Base-by-base conservation (phyloP, 2,888 invertebrate genomes). In the Copidosoma aretas region DNA sequence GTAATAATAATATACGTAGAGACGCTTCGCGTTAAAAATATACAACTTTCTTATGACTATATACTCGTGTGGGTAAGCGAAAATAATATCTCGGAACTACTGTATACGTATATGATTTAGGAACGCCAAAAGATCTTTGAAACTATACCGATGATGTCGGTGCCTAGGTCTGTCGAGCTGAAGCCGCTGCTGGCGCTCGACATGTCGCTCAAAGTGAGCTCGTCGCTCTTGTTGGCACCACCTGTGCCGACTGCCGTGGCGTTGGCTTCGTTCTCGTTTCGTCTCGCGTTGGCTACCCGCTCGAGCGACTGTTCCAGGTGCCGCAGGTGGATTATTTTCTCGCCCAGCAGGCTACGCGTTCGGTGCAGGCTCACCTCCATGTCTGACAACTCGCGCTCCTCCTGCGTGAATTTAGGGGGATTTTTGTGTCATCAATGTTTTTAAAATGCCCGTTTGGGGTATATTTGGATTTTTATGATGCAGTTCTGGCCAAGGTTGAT, bases 331-430 rank as follows among this genome's bases (percentile, higher is more conserved):
- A 93, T 93, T 63, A 93, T 92, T 82, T 93, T 93, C 83, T 93
- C 93, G 17, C 93, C 93, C 22, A 93, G 85, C 46, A 93, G 84
- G 5, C 93, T 92, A 1, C 91, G 88, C 1, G 93, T 93, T 0
- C 93, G 89, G 85, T 93, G 93, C 56, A 93, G 82, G 67, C 92
- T 92, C 70, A 93, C 92, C 82, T 93, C 93, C 87, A 93, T 90
- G 78, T 93, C 93, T 0, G 93, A 93, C 1, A 92, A 85, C 73
- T 93, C 93, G 71, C 92, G 90, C 81, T 93, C 93, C 83, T 93
- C 93, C 89, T 93, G 51, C 1, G 8, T 32, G n/a, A n/a, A n/a
- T n/a, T n/a, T n/a, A n/a, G n/a, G n/a, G n/a, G n/a, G n/a, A 32
- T 32, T 32, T 32, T 32, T 5, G 32, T 3, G 8, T 32, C 32